Evolutionary conservation across 2,888 invertebrate genomes (phyloP).

Genomic region (Epinotia bilunana): DNA sequence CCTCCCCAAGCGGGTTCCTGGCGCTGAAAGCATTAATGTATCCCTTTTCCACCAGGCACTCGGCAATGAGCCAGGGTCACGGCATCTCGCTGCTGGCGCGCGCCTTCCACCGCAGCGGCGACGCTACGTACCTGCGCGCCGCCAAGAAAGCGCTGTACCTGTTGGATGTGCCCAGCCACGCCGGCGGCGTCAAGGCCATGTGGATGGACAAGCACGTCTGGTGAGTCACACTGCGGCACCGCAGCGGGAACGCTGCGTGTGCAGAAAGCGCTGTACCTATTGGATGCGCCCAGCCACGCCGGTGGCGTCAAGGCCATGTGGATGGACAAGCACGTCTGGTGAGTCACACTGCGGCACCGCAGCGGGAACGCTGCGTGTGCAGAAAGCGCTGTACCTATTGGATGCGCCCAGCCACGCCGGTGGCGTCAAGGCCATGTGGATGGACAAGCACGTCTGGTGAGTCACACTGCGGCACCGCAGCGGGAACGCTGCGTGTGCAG

Average conservation of each 20-base stretch:
- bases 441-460: no score
- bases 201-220: conserved; percentile 95
- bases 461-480: no score
- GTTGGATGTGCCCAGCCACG: conserved; percentile 88
- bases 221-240: conserved; percentile 86
- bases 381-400: no score
- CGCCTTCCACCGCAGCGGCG: conserved; percentile 93
- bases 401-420: no score
- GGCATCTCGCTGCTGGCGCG: conserved; percentile 97
- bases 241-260: conserved; percentile 92
- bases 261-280: conserved; percentile 90
- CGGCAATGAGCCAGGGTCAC: conserved; percentile 99
- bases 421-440: no score
- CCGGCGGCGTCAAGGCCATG: conserved; percentile 92
- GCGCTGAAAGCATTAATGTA: background rate
- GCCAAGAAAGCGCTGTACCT: conserved; percentile 92
- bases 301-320: conserved; percentile 95
- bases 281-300: conserved; percentile 88
- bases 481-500: no score
- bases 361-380: no score
- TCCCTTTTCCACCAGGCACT: conserved; percentile 86
- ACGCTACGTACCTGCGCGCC: conserved; percentile 90
- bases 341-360: no score
- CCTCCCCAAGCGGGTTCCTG: no score
- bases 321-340: no score